These are phyloP conservation scores for Cydia strobilella DNA, from an alignment of 1,140 invertebrate species.

Conservation along the genomic window DNA sequence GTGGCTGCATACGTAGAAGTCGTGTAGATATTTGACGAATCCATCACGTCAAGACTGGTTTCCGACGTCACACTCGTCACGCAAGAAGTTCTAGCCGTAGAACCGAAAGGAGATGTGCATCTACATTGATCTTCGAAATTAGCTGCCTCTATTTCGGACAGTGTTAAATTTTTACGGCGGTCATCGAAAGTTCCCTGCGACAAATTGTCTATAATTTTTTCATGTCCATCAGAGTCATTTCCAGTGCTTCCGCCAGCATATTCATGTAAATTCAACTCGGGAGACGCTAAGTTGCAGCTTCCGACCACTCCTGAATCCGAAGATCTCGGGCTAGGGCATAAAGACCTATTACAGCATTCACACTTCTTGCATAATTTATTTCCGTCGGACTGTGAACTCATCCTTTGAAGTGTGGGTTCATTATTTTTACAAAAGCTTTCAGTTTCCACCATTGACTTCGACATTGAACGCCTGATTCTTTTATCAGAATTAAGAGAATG, in stretches of 20 bases:
- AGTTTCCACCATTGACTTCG: constrained; percentile 70
- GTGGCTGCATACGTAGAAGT: constrained; percentile 68
- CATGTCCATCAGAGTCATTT: constrained; percentile 64
- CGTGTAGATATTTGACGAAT: constrained; percentile 74
- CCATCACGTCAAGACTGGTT: constrained; percentile 75
- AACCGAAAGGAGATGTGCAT: constrained; percentile 86
- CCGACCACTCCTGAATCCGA: constrained; percentile 92
- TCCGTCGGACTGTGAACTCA: constrained; percentile 71
- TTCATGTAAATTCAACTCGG: constrained; percentile 79
- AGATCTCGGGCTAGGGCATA: constrained; percentile 84
- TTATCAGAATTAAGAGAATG: constrained; percentile 78
- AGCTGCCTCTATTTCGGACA: constrained; percentile 83
- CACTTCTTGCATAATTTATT: constrained; percentile 73
- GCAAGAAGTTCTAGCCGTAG: constrained; percentile 83
- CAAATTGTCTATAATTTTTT: constrained; percentile 53
- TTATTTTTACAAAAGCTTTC: constrained; percentile 60
- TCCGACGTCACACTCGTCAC: constrained; percentile 80
- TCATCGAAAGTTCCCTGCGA: constrained; percentile 52
- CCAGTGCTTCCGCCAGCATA: constrained; percentile 51
- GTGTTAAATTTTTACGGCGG: constrained; percentile 68
- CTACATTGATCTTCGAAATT: constrained; percentile 86
- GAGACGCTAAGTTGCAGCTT: constrained; percentile 86
- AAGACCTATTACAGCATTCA: constrained; percentile 81
- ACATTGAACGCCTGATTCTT: constrained; percentile 69
- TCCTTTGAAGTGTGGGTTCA: constrained; percentile 56